phyloP scores from a whole-genome alignment of 2,888 invertebrate species.

The Alitta virens region DNA sequence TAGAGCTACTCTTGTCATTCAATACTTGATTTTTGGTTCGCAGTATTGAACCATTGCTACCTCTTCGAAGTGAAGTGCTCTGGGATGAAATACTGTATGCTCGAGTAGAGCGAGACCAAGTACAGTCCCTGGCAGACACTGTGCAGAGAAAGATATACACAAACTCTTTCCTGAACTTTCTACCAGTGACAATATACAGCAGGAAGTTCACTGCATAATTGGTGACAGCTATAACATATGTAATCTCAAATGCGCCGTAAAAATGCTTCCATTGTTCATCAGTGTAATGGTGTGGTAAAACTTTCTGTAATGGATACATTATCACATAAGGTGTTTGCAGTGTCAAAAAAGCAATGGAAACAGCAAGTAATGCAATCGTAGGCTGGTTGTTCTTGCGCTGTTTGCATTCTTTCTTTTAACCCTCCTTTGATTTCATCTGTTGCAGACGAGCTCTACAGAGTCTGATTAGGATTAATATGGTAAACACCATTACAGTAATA shows the following conservation, averaged over 20 bases:
- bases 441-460: neutral
- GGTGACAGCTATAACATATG: slow-evolving; percentile 4
- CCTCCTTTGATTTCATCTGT: neutral
- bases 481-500: slow-evolving; percentile 5
- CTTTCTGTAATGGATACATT: neutral
- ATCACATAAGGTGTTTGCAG: neutral
- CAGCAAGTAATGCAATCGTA: slow-evolving; percentile 9
- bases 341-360: slow-evolving; percentile 5
- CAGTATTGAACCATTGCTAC: too few relatives aligned
- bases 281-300: too few relatives aligned
- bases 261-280: neutral
- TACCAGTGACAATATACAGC: neutral
- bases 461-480: slow-evolving; percentile 4
- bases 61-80: too few relatives aligned
- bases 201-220: slow-evolving; percentile 11
- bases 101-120: too few relatives aligned
- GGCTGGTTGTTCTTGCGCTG: neutral
- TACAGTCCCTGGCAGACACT: too few relatives aligned
- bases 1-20: too few relatives aligned
- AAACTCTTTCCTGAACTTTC: slow-evolving; percentile 1
- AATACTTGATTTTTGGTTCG: too few relatives aligned
- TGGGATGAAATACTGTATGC: too few relatives aligned
- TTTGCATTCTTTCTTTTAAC: neutral
- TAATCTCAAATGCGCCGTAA: neutral
- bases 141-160: too few relatives aligned